Evolutionary conservation across 1,140 invertebrate genomes (phyloP).

Genomic region (Zelostemma sp.): DNA sequence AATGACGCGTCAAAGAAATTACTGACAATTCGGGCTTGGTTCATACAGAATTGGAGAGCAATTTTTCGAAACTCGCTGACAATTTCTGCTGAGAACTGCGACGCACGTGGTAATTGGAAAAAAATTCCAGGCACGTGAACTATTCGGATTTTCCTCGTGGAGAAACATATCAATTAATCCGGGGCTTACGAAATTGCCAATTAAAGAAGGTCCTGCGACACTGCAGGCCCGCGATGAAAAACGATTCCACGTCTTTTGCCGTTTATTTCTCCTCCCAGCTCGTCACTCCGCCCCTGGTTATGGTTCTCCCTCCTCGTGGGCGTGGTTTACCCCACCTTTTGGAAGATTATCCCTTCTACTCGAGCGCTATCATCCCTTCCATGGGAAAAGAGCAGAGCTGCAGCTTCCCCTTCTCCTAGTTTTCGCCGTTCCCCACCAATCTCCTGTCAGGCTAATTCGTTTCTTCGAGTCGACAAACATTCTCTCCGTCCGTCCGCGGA

Average conservation of each 20-base stretch:
- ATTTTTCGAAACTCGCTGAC: too few relatives aligned
- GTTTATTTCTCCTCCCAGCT: conserved; percentile 21
- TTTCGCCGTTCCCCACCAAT: conserved; percentile 39
- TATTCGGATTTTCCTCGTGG: too few relatives aligned
- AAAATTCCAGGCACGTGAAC: too few relatives aligned
- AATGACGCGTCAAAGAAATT: conserved; percentile 20
- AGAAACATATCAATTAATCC: conserved; percentile 43
- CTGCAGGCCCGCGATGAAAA: conserved; percentile 33
- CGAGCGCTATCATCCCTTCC: too few relatives aligned
- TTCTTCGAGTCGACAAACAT: conserved; percentile 60
- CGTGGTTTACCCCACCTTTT: conserved; percentile 7
- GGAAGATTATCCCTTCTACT: conserved; percentile 19
- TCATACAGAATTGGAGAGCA: too few relatives aligned
- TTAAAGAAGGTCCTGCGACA: conserved; percentile 34
- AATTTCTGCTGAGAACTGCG: too few relatives aligned
- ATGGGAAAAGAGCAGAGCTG: neutral
- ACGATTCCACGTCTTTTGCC: conserved; percentile 16
- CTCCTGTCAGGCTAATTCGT: conserved; percentile 60
- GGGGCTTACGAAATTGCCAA: conserved; percentile 22
- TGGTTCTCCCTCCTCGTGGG: neutral
- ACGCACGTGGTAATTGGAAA: too few relatives aligned
- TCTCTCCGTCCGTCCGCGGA: conserved; percentile 45
- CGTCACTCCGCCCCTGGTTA: conserved; percentile 23
- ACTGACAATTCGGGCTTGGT: too few relatives aligned
- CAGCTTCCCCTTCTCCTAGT: conserved; percentile 24